A percentile compares a stretch with the other conserved stretches of the same genome.
These are phyloP conservation scores for Tenthredo distinguenda DNA, from an alignment of 2,888 invertebrate species.

Conservation along the genomic window DNA sequence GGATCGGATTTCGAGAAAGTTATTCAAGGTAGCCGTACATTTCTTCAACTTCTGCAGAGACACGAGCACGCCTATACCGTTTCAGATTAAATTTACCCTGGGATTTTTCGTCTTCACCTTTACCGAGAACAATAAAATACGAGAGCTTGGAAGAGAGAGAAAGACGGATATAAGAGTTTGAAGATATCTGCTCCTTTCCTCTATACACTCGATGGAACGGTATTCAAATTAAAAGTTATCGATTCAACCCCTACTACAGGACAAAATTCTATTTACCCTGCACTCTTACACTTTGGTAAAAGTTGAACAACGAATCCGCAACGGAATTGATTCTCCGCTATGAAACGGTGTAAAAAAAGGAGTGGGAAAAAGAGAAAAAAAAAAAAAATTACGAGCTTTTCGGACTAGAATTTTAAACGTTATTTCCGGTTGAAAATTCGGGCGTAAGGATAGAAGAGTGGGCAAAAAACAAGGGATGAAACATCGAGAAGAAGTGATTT, in stretches of 20 bases:
- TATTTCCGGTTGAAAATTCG: background rate
- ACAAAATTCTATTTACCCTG: background rate
- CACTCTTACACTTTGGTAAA: background rate
- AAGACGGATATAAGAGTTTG: background rate
- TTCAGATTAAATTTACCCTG: background rate
- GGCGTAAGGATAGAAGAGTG: background rate
- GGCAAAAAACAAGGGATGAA: background rate
- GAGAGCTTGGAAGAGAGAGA: background rate
- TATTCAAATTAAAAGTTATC: constrained; percentile 32
- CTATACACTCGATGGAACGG: background rate
- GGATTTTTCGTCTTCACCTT: background rate
- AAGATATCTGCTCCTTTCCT: background rate
- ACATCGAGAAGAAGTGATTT: background rate
- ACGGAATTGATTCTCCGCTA: background rate
- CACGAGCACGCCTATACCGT: background rate
- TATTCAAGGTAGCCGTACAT: background rate
- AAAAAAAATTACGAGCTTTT: background rate
- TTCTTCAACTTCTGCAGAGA: background rate
- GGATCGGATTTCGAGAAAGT: background rate
- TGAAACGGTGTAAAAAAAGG: background rate
- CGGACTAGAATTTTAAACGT: background rate
- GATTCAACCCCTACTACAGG: background rate
- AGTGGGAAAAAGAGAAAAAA: background rate
- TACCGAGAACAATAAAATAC: background rate
- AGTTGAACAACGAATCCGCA: background rate